These are phyloP conservation scores for Leptobrachium ailaonicum DNA, from an alignment of 2,113 vertebrate species.

Conservation along the genomic window DNA sequence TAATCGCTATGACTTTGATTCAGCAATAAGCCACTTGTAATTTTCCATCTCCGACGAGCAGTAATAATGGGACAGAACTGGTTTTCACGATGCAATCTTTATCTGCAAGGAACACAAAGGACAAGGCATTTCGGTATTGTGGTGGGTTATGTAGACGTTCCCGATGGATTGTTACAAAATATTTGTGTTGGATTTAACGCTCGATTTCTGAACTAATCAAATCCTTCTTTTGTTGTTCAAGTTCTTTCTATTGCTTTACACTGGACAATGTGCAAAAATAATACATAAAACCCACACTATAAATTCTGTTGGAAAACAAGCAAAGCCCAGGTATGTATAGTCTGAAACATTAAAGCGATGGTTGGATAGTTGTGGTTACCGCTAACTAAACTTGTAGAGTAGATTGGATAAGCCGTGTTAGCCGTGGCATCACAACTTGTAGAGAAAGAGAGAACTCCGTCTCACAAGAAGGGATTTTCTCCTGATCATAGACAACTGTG, in stretches of 20 bases:
- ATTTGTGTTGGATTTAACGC: conserved; percentile 34
- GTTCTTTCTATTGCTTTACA: neutral
- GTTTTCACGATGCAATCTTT: conserved; percentile 19
- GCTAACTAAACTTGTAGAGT: no score
- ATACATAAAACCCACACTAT: neutral
- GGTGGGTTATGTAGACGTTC: neutral
- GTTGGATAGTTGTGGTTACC: no score
- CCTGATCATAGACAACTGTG: no score
- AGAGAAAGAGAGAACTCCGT: no score
- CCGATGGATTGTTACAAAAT: conserved; percentile 10
- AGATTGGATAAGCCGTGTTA: no score
- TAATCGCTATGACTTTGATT: conserved; percentile 26
- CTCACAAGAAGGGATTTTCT: no score
- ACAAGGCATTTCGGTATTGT: conserved; percentile 20
- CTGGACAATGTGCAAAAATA: neutral
- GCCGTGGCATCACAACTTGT: no score
- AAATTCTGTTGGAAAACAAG: no score
- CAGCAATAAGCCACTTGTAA: conserved; percentile 41
- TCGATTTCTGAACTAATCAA: neutral
- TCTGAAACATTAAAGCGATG: no score
- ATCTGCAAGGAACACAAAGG: conserved; percentile 32
- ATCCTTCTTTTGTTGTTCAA: neutral
- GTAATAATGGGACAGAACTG: conserved; percentile 6
- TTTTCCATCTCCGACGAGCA: conserved; percentile 29
- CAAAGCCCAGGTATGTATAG: no score